These are phyloP conservation scores for Zaprionus inermis DNA, from an alignment of 1,140 invertebrate genomes.

Conservation along the genomic window DNA sequence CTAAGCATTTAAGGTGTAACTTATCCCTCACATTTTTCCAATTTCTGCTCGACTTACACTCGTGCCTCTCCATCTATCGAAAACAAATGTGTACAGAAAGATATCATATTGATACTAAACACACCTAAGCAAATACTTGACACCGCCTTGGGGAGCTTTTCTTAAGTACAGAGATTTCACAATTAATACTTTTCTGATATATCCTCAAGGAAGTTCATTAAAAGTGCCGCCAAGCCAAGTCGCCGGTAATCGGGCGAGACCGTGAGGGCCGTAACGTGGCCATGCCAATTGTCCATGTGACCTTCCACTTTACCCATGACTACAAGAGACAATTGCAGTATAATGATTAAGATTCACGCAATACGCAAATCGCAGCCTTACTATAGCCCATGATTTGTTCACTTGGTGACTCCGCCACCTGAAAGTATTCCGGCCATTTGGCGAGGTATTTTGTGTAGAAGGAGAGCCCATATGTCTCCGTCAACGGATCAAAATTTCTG, in stretches of 20 bases:
- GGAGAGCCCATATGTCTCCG: constrained; percentile 98
- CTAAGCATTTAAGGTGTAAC: not conserved
- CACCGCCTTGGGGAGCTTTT: not conserved
- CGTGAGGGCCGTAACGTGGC: constrained; percentile 98
- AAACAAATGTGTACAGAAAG: not conserved
- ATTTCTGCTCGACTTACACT: not conserved
- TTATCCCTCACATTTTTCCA: not conserved
- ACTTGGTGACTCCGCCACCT: constrained; percentile 96
- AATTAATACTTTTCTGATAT: constrained; percentile 94
- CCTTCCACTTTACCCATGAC: constrained; percentile 99
- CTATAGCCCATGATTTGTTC: constrained; percentile 99
- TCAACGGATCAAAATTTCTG: constrained; percentile 97
- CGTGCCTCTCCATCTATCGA: not conserved
- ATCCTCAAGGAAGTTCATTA: constrained; percentile 98
- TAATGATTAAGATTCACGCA: not conserved
- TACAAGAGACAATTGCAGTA: constrained; percentile 81
- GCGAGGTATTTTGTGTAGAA: constrained; percentile 99
- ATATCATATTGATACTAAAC: not conserved
- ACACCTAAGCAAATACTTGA: not conserved
- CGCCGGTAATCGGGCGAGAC: constrained; percentile 97
- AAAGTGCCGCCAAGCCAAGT: constrained; percentile 94
- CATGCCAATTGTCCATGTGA: constrained; percentile 97
- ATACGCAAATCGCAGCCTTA: constrained; percentile 85
- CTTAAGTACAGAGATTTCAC: not conserved
- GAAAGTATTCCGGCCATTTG: constrained; percentile 99